Conservation (phyloP, 2,797 vertebrate genomes). For the Parauchenoglanis ngamensis region DNA sequence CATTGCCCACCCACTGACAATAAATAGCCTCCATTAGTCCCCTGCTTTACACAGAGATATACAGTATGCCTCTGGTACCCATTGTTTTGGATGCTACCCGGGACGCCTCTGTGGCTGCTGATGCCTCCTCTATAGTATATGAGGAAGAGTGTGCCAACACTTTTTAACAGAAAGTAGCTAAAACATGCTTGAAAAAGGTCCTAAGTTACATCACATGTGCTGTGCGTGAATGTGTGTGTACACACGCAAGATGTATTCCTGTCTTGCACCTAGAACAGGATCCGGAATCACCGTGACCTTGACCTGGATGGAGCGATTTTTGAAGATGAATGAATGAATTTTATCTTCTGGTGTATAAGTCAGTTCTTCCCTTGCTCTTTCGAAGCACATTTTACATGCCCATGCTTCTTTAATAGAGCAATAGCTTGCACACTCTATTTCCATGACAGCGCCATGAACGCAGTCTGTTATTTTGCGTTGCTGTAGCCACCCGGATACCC, state of each 20-base stretch:
- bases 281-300: not conserved
- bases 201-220: not conserved
- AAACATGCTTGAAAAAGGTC: not conserved
- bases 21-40: constrained; percentile 19
- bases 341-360: not conserved
- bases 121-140: not conserved
- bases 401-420: not conserved
- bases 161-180: not conserved
- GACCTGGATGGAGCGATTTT: not conserved
- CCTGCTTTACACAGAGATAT: not conserved
- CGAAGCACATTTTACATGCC: not conserved
- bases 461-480: not conserved
- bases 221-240: not conserved
- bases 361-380: not conserved
- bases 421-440: not conserved
- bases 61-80: not conserved
- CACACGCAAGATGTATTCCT: not conserved
- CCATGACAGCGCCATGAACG: not conserved
- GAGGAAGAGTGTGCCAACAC: not conserved
- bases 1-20: not conserved
- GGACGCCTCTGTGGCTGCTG: not conserved
- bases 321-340: not conserved
- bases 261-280: not conserved
- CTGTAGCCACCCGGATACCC: not conserved
- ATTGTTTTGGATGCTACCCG: not conserved